Evolutionary conservation across 2,888 invertebrate genomes (phyloP).

Genomic region (Rhamnusium bicolor): DNA sequence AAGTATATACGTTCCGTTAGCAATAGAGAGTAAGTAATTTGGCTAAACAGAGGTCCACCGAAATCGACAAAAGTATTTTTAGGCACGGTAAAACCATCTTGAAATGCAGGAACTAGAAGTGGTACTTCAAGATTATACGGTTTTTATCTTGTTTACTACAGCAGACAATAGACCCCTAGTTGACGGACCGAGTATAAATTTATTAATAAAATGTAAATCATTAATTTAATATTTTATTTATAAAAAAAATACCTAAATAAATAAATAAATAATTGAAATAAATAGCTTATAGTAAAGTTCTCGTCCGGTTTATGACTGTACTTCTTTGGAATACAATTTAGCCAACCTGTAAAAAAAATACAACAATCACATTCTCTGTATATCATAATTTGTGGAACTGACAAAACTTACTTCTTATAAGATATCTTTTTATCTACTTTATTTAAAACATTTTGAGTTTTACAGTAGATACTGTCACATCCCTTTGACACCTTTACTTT

Average conservation of each 20-base stretch:
- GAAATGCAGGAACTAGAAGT: no score
- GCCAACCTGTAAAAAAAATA: conserved; percentile 24
- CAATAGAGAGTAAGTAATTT: no score
- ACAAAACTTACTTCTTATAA: conserved; percentile 2
- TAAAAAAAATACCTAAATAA: background rate
- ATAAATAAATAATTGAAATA: conserved; percentile 19
- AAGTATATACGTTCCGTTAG: no score
- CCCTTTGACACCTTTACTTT: background rate
- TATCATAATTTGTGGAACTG: background rate
- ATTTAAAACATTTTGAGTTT: background rate
- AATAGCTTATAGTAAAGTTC: background rate
- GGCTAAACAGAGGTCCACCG: no score
- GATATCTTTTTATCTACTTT: conserved; percentile 18
- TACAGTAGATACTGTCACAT: conserved; percentile 12
- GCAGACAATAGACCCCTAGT: no score
- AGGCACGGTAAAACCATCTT: no score
- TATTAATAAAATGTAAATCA: no score
- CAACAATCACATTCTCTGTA: background rate
- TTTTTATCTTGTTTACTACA: no score
- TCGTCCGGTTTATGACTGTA: background rate
- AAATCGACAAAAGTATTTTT: no score
- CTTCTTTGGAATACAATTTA: conserved; percentile 17
- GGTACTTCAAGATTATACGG: no score
- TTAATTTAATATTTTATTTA: background rate
- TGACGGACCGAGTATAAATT: no score